Conservation (phyloP, 2,888 invertebrate species). For the Endomychus coccineus region DNA sequence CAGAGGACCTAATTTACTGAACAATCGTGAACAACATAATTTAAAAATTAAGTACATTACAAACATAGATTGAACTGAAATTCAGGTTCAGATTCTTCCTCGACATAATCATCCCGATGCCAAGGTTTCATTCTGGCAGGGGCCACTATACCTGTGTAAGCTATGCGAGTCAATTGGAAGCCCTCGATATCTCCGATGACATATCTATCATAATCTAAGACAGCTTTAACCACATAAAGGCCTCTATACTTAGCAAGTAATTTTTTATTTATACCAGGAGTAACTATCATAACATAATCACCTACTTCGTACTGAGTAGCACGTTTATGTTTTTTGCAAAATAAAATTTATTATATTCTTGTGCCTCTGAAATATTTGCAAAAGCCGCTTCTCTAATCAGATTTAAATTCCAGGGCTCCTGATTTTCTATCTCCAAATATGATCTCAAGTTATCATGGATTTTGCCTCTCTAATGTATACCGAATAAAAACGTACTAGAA, state of each 20-base stretch:
- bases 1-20: too few relatives aligned
- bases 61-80: too few relatives aligned
- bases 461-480: conserved; percentile 11
- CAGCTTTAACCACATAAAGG: conserved; percentile 22
- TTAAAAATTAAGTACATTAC: too few relatives aligned
- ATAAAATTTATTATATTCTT: conserved; percentile 8
- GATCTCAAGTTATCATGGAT: conserved; percentile 5
- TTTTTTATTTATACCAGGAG: conserved; percentile 21
- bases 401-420: too few relatives aligned
- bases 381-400: conserved; percentile 4
- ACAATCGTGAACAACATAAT: too few relatives aligned
- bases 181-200: conserved; percentile 17
- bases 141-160: conserved; percentile 8
- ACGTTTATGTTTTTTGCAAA: neutral
- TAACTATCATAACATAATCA: conserved; percentile 23
- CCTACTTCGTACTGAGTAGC: conserved; percentile 9
- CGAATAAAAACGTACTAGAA: conserved; percentile 10
- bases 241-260: conserved; percentile 23
- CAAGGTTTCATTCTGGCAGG: conserved; percentile 8
- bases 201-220: conserved; percentile 22
- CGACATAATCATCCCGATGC: conserved; percentile 1
- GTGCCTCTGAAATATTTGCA: conserved; percentile 11
- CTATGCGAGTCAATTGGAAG: conserved; percentile 13
- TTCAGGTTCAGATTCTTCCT: too few relatives aligned
- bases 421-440: too few relatives aligned